Base-by-base conservation (phyloP, 2,888 invertebrate species). In the Pegoplata infirma region DNA sequence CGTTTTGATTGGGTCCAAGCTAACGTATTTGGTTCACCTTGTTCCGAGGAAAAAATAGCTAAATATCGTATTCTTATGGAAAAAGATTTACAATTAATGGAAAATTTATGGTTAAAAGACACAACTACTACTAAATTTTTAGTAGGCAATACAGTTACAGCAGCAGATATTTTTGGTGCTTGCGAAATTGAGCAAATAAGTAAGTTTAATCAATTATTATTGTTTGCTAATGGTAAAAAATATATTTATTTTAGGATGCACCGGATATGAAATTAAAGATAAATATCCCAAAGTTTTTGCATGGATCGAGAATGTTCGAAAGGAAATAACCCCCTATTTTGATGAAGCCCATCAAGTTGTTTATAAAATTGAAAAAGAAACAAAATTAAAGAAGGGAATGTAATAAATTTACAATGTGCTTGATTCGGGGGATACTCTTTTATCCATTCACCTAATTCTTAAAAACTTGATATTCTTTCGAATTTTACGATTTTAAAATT, bases 141-240 rank as follows among this genome's bases (percentile, higher is more conserved):
- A 23, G 89, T 89, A 3, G 93, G 94, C 0, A 87, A 93, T 82
- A 84, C 89, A 36, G 89, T 94, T 3, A 92, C 92, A 1, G 91
- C 93, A 3, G 94, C 95, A 0, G 95, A 95, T 87, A 87, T 95
- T 68, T 89, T 94, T 80, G 94, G 93, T 0, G 92, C 92, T 1
- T 93, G 93, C 82, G 95, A 95, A 90, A 84, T 95, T 74, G 94
- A 94, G 86, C 94, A 95, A 87, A 92, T 94, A 28, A 91, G 94
- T 94, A 89, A 90, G 61, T 53, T 6, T 10, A 19, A 0, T 10
- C 40, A 14, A 55, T 2, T 3, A 12, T 25, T 14, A 32, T 14
- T 2, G 6, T 8, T 14, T 10, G 10, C 1, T 28, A 5, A 8
- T 36, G 3, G 1, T 12, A 21, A 14, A 12, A 55, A 3, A 89